Conservation (phyloP, 2,797 vertebrate genomes). For the Glyptemys insculpta region DNA sequence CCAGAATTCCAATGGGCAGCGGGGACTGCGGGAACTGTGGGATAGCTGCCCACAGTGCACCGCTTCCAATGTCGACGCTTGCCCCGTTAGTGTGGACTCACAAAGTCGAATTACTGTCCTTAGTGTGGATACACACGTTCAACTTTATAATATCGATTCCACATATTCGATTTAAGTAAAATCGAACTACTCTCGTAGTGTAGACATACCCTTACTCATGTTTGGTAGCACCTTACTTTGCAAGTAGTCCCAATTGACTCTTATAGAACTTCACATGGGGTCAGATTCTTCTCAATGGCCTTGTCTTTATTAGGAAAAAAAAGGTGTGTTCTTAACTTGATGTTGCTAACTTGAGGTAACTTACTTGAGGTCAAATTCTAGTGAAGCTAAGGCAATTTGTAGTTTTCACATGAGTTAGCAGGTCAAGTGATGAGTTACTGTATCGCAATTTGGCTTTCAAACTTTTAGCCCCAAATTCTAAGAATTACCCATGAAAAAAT, state of each 20-base stretch:
- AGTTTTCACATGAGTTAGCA: not conserved
- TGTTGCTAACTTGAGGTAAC: not conserved
- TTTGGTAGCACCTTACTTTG: not conserved
- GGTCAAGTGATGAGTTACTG: not conserved
- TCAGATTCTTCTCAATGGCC: not conserved
- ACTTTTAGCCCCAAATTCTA: not conserved
- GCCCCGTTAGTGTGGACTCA: too few relatives aligned
- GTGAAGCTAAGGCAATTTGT: not conserved
- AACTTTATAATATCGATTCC: too few relatives aligned
- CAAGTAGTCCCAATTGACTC: not conserved
- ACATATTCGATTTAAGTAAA: too few relatives aligned
- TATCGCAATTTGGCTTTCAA: not conserved
- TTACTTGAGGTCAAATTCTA: not conserved
- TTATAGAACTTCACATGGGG: not conserved
- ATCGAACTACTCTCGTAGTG: too few relatives aligned
- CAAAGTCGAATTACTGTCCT: too few relatives aligned
- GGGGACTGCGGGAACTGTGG: too few relatives aligned
- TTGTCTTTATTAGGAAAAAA: not conserved
- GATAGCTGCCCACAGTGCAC: too few relatives aligned
- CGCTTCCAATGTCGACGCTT: too few relatives aligned
- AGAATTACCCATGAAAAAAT: not conserved
- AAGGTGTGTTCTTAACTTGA: not conserved
- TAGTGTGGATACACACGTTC: too few relatives aligned
- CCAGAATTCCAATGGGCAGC: too few relatives aligned
- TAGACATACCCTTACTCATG: not conserved